Percentiles rank a stretch among this genome's conserved stretches.
These are phyloP conservation scores for Adelognathus sp. DNA, from an alignment of 2,888 invertebrate genomes.

Conservation along the genomic window DNA sequence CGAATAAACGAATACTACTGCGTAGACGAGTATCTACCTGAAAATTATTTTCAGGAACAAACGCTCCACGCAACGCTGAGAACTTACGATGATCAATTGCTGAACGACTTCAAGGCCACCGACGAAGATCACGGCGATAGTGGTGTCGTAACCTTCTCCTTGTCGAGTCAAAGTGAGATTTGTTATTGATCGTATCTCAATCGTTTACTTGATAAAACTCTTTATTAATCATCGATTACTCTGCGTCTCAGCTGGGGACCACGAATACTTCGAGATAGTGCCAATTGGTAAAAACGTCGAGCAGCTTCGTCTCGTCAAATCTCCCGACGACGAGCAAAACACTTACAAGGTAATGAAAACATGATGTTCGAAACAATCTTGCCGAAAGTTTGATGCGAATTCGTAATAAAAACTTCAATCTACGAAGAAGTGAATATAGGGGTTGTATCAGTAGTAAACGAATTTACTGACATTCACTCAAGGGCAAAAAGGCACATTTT, in stretches of 20 bases:
- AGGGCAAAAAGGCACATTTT: too few relatives aligned
- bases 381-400: too few relatives aligned
- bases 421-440: too few relatives aligned
- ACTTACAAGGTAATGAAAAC: slow-evolving; percentile 45
- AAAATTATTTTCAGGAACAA: slow-evolving; percentile 60
- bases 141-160: slow-evolving; percentile 82
- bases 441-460: too few relatives aligned
- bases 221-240: neutral
- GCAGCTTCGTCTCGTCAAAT: slow-evolving; percentile 59
- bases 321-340: slow-evolving; percentile 39
- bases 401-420: too few relatives aligned
- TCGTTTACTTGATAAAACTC: neutral
- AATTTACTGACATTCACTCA: too few relatives aligned
- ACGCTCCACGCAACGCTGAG: slow-evolving; percentile 61
- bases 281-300: slow-evolving; percentile 52
- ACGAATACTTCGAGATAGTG: slow-evolving; percentile 61
- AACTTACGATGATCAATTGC: slow-evolving; percentile 76
- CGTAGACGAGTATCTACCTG: neutral
- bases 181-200: neutral
- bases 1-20: neutral
- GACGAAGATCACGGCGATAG: slow-evolving; percentile 84
- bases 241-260: slow-evolving; percentile 39
- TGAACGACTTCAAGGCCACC: slow-evolving; percentile 82
- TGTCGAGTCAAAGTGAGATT: slow-evolving; percentile 79
- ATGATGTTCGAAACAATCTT: too few relatives aligned